Conservation (phyloP, 2,113 vertebrate species). For the Ptilorrhoa leucosticta region DNA sequence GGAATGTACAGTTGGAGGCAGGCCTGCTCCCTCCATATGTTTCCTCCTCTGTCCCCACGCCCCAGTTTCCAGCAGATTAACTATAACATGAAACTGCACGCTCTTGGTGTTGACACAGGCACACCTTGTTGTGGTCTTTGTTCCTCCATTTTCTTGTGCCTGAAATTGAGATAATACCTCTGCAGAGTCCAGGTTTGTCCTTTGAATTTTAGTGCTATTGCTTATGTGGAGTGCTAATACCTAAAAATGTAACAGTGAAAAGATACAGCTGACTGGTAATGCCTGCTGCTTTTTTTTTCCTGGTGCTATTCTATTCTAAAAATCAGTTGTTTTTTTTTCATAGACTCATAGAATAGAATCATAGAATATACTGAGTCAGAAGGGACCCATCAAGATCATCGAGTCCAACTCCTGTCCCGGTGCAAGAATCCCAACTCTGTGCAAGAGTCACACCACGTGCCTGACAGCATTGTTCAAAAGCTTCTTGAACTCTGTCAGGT, state of each 20-base stretch:
- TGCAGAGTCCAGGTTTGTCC: background rate
- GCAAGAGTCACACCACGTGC: background rate
- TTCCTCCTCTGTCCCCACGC: background rate
- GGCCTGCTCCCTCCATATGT: background rate
- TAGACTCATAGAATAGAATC: background rate
- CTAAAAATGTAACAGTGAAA: background rate
- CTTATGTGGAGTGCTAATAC: fast-evolving
- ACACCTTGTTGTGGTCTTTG: background rate
- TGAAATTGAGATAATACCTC: background rate
- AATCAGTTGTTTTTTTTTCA: background rate
- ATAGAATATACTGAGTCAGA: background rate
- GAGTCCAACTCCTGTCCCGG: background rate
- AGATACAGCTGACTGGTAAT: background rate
- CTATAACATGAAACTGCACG: background rate
- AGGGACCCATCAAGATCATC: background rate
- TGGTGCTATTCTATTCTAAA: background rate
- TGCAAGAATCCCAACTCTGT: background rate
- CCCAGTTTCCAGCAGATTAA: background rate
- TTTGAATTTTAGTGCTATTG: background rate
- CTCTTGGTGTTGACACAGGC: background rate
- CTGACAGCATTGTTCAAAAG: background rate
- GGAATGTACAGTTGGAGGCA: background rate
- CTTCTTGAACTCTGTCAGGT: background rate
- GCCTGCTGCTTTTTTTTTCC: background rate
- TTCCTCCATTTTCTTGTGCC: background rate